These are phyloP conservation scores for Phlogophora meticulosa DNA, from an alignment of 2,888 invertebrate genomes.

Conservation along the genomic window DNA sequence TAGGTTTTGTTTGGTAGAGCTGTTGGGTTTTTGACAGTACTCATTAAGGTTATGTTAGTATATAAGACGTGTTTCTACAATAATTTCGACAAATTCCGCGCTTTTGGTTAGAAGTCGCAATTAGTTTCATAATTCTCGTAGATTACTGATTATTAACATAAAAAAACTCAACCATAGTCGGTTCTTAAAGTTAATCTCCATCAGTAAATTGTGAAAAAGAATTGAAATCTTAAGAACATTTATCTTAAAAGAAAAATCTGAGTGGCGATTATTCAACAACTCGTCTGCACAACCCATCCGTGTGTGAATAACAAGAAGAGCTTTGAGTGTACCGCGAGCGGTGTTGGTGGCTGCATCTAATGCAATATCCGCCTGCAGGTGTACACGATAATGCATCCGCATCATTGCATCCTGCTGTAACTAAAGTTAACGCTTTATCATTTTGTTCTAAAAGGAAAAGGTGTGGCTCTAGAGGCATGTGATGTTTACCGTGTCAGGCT, in stretches of 20 bases:
- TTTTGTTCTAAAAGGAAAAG: slow-evolving; percentile 56
- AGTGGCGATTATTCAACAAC: slow-evolving; percentile 53
- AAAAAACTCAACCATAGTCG: neutral
- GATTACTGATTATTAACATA: neutral
- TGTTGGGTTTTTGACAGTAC: neutral
- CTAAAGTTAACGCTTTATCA: slow-evolving; percentile 58
- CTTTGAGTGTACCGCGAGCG: slow-evolving; percentile 72
- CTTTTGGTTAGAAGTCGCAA: too few species aligned
- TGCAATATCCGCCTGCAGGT: slow-evolving; percentile 86
- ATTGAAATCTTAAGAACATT: slow-evolving; percentile 12
- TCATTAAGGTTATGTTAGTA: neutral
- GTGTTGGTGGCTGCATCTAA: slow-evolving; percentile 82
- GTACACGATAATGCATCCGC: slow-evolving; percentile 80
- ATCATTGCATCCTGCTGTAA: slow-evolving; percentile 72
- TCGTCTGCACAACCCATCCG: slow-evolving; percentile 68
- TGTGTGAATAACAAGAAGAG: slow-evolving; percentile 73
- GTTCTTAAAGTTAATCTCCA: neutral
- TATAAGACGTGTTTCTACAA: neutral
- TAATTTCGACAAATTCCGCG: too few species aligned
- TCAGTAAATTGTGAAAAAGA: slow-evolving; percentile 10
- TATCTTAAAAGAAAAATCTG: slow-evolving; percentile 5
- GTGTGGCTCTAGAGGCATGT: slow-evolving; percentile 42
- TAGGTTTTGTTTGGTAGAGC: neutral
- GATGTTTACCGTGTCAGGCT: slow-evolving; percentile 41
- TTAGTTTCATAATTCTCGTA: too few species aligned